Conservation (phyloP, 2,113 vertebrate genomes). For the Chloroceryle aenea region DNA sequence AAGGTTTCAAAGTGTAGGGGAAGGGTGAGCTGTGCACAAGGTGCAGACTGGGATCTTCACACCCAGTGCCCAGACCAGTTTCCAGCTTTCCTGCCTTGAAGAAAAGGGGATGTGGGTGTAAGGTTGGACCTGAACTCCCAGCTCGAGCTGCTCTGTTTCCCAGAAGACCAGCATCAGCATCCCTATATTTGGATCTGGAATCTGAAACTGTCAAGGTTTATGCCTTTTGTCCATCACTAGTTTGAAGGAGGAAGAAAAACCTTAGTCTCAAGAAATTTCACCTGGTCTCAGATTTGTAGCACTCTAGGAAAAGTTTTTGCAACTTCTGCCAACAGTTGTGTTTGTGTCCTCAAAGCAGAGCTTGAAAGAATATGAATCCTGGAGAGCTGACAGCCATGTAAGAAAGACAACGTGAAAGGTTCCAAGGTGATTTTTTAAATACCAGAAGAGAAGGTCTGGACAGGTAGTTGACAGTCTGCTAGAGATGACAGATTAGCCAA, state of each 20-base stretch:
- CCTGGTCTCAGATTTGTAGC: accelerated
- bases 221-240: not conserved
- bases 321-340: not conserved
- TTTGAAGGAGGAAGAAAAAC: not conserved
- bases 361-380: not conserved
- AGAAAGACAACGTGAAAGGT: not conserved
- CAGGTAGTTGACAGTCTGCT: not conserved
- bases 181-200: not conserved
- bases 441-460: not conserved
- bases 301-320: not conserved
- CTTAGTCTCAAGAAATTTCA: not conserved
- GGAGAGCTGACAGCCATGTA: not conserved
- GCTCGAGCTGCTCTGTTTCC: not conserved
- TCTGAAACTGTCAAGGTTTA: not conserved
- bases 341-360: not conserved
- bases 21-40: constrained; percentile 26
- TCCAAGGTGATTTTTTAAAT: not conserved
- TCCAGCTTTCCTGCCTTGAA: not conserved
- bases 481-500: not conserved
- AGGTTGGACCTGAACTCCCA: not conserved
- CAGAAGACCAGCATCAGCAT: not conserved
- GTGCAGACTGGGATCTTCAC: not conserved
- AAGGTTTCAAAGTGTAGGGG: constrained; percentile 6
- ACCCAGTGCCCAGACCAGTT: not conserved
- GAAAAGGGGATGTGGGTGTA: not conserved